Percentiles rank a stretch among this genome's conserved stretches.
phyloP scores from a whole-genome alignment of 2,888 invertebrate species.

The Ischnura elegans region DNA sequence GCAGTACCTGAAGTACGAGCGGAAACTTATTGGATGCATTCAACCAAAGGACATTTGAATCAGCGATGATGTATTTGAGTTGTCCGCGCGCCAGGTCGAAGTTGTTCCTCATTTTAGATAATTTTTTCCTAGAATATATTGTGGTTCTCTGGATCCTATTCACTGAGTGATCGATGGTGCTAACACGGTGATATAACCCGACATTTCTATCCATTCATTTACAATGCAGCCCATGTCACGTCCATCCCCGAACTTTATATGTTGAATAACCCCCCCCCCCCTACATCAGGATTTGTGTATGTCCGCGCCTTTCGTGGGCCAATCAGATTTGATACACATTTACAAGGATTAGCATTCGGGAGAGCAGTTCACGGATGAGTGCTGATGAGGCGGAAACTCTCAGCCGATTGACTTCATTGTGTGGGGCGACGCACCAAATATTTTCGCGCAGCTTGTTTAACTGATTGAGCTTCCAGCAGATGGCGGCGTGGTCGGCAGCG shows the following conservation, averaged over 20 bases:
- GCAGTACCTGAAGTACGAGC: too few species aligned
- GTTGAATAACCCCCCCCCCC: not conserved
- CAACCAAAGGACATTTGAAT: too few species aligned
- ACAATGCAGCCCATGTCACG: not conserved
- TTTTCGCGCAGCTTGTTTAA: not conserved
- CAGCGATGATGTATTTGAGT: too few species aligned
- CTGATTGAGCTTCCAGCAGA: not conserved
- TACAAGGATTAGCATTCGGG: not conserved
- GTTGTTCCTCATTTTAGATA: too few species aligned
- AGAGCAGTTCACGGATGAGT: not conserved
- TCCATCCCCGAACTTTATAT: not conserved
- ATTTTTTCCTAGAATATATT: too few species aligned
- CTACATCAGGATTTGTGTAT: not conserved
- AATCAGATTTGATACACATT: not conserved
- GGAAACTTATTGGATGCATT: too few species aligned
- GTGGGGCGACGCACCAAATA: not conserved
- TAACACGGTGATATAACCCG: not conserved
- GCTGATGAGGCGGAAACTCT: not conserved
- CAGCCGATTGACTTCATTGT: not conserved
- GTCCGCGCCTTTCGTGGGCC: not conserved
- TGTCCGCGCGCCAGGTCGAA: too few species aligned
- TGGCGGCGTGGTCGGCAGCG: too few species aligned
- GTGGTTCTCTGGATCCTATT: too few species aligned
- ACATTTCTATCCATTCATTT: not conserved
- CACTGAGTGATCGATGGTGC: not conserved